Evolutionary conservation across 2,888 invertebrate genomes (phyloP).

Genomic region (Tricholauxania praeusta): DNA sequence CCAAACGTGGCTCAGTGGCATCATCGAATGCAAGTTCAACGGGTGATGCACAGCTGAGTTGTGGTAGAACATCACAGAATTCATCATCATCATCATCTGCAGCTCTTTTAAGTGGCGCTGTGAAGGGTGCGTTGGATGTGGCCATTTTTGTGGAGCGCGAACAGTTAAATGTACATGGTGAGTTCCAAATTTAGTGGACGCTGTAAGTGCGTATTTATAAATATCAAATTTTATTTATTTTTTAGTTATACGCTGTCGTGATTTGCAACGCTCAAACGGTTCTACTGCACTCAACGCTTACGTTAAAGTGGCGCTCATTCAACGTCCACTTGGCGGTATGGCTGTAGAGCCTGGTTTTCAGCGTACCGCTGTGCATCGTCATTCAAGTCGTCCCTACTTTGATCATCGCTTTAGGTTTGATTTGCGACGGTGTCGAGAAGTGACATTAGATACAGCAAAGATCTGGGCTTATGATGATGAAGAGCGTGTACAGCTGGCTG

Average conservation of each 20-base stretch:
- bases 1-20: constrained; percentile 70
- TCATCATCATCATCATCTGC: too few species aligned
- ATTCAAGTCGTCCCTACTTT: constrained; percentile 82
- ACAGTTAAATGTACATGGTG: constrained; percentile 78
- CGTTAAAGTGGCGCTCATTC: constrained; percentile 75
- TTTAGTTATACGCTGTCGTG: constrained; percentile 83
- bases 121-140: constrained; percentile 75
- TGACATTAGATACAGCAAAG: not conserved
- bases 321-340: constrained; percentile 32
- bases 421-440: constrained; percentile 34
- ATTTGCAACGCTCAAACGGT: constrained; percentile 77
- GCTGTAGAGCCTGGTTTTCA: constrained; percentile 72
- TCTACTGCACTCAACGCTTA: constrained; percentile 80
- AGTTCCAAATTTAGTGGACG: constrained; percentile 65
- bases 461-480: constrained; percentile 28
- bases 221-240: constrained; percentile 50
- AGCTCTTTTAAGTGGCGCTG: constrained; percentile 41
- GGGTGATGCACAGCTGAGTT: constrained; percentile 43
- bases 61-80: constrained; percentile 32
- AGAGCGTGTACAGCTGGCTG: constrained; percentile 78
- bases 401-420: constrained; percentile 82
- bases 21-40: constrained; percentile 62
- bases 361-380: constrained; percentile 84
- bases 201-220: not conserved
- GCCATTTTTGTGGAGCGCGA: constrained; percentile 72